These are phyloP conservation scores for Helarctos malayanus DNA, from an alignment of 2,797 vertebrate species.

Conservation along the genomic window DNA sequence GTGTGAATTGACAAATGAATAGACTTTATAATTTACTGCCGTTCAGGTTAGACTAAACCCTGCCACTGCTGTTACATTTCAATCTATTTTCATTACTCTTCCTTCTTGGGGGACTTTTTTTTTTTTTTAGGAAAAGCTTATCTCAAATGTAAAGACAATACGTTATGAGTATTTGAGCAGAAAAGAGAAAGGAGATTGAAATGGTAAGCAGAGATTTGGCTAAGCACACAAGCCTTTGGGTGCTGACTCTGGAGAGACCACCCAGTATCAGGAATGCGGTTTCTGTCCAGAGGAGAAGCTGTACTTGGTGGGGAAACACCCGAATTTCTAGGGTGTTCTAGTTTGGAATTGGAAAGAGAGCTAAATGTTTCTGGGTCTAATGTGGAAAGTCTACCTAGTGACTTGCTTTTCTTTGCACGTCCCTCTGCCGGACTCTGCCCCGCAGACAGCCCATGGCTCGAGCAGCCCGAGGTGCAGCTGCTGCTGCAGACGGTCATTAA, in stretches of 20 bases:
- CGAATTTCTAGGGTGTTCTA: constrained; percentile 67
- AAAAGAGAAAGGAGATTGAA: constrained; percentile 58
- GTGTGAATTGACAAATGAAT: constrained; percentile 30
- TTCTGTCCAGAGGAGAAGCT: constrained; percentile 84
- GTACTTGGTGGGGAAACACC: constrained; percentile 74
- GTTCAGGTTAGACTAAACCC: constrained; percentile 26
- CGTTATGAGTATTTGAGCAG: constrained; percentile 68
- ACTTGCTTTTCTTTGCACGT: constrained; percentile 72
- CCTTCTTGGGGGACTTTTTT: constrained; percentile 49
- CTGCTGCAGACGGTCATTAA: constrained; percentile 98
- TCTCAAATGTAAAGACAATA: constrained; percentile 70
- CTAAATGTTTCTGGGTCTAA: constrained; percentile 64
- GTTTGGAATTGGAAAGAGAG: constrained; percentile 81
- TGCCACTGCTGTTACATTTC: constrained; percentile 17
- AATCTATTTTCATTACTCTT: constrained; percentile 50
- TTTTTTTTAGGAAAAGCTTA: constrained; percentile 63
- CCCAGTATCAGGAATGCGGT: constrained; percentile 66
- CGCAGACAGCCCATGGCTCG: constrained; percentile 97
- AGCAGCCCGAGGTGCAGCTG: constrained; percentile 97
- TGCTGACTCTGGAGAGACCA: not conserved
- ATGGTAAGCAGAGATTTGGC: constrained; percentile 43
- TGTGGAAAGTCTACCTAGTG: constrained; percentile 48
- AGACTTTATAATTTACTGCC: not conserved
- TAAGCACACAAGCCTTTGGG: not conserved
- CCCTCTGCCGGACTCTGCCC: constrained; percentile 66